Evolutionary conservation across 2,797 vertebrate species (phyloP).

Genomic region (Periparus ater): DNA sequence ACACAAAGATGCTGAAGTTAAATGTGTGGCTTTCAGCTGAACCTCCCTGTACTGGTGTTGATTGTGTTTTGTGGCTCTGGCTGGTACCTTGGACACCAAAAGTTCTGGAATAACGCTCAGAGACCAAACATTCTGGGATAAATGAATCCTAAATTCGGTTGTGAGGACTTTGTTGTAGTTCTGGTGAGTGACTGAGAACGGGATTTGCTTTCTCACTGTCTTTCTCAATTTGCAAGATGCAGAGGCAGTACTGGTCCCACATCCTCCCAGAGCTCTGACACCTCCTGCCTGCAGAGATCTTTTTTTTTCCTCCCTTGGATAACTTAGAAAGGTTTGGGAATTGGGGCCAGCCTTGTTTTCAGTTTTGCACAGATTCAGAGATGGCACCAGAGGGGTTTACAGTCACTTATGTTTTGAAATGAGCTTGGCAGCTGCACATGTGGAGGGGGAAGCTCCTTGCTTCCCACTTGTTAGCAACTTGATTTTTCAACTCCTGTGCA

Average conservation of each 20-base stretch:
- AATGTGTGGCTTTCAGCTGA: too few relatives aligned
- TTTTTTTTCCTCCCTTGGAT: background rate
- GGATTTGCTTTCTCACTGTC: background rate
- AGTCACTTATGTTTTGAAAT: background rate
- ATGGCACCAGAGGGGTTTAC: background rate
- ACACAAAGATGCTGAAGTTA: background rate
- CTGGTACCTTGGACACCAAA: background rate
- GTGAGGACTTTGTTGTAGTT: background rate
- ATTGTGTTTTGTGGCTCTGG: background rate
- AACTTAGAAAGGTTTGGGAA: background rate
- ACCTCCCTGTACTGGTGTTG: background rate
- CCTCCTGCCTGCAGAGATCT: background rate
- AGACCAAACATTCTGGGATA: background rate
- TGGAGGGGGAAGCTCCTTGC: background rate
- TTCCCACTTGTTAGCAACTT: background rate
- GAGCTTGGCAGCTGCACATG: background rate
- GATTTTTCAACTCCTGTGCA: background rate
- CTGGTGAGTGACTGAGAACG: background rate
- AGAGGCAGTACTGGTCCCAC: background rate
- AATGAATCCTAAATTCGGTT: background rate
- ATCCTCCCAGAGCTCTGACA: fast-evolving
- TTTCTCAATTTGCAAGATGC: background rate
- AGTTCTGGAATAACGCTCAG: background rate
- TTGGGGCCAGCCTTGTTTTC: background rate
- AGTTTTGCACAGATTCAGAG: background rate